These are phyloP conservation scores for Percopsis transmontana DNA, from an alignment of 2,113 vertebrate species.

Conservation along the genomic window DNA sequence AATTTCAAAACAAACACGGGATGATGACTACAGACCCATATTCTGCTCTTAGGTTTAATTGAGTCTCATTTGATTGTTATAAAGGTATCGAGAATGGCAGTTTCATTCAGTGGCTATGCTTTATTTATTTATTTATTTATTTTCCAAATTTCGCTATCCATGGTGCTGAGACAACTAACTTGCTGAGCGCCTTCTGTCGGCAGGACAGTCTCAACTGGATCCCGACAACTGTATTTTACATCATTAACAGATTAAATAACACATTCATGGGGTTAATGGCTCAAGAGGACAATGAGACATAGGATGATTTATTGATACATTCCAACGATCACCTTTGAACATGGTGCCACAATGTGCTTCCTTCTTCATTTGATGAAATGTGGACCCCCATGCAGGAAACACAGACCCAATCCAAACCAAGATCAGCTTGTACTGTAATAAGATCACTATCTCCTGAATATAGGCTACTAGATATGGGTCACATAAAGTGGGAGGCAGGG, in stretches of 20 bases:
- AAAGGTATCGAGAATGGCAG: neutral
- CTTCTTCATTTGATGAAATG: no score
- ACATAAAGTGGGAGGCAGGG: no score
- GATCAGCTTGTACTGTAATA: no score
- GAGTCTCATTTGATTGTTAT: neutral
- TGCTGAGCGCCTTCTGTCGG: neutral
- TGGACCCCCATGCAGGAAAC: no score
- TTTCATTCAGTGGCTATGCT: neutral
- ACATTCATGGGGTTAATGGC: slow-evolving; percentile 18
- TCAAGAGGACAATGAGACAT: slow-evolving; percentile 3
- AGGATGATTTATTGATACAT: no score
- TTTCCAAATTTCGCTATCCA: slow-evolving; percentile 42
- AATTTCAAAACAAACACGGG: neutral
- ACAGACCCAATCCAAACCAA: no score
- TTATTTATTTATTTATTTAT: neutral
- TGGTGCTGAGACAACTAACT: slow-evolving; percentile 54
- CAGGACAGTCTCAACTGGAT: neutral
- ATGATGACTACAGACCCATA: neutral
- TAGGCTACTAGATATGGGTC: no score
- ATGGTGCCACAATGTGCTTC: no score
- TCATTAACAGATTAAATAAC: neutral
- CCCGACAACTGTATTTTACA: neutral
- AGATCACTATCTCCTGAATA: no score
- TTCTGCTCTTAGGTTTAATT: neutral
- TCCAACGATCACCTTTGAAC: no score